These are phyloP conservation scores for Clarias fuscus DNA, from an alignment of 2,797 vertebrate species.

Conservation along the genomic window DNA sequence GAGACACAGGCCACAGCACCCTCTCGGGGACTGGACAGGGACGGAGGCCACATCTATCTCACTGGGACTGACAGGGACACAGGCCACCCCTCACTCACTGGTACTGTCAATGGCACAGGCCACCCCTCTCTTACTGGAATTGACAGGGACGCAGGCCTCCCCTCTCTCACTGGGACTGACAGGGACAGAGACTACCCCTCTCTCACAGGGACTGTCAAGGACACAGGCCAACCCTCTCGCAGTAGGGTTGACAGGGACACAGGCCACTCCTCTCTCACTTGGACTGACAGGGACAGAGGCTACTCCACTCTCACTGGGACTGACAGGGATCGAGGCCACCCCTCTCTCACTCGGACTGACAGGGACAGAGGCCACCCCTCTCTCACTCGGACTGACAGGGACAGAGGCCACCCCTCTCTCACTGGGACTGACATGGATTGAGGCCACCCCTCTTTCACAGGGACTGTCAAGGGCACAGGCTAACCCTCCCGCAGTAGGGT, in stretches of 20 bases:
- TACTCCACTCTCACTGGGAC: rapidly evolving
- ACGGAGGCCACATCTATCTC: too few species aligned
- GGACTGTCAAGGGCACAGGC: too few species aligned
- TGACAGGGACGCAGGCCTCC: not conserved
- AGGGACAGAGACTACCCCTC: not conserved
- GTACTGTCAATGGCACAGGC: not conserved
- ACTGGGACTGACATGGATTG: too few species aligned
- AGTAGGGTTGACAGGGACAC: rapidly evolving
- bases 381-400: not conserved
- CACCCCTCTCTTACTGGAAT: rapidly evolving
- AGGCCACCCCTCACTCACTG: not conserved
- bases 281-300: too few species aligned
- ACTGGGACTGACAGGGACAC: not conserved
- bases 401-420: not conserved
- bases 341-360: too few species aligned
- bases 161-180: not conserved
- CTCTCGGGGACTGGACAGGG: not conserved
- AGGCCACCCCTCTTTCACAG: too few species aligned
- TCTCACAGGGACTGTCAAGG: not conserved
- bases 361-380: too few species aligned
- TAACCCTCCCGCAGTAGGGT: too few species aligned
- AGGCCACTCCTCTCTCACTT: too few species aligned
- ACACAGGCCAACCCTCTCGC: not conserved
- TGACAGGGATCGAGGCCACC: not conserved
- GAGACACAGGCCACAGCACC: not conserved